These are phyloP conservation scores for Epicampocera succincta DNA, from an alignment of 2,888 invertebrate species.

Conservation along the genomic window DNA sequence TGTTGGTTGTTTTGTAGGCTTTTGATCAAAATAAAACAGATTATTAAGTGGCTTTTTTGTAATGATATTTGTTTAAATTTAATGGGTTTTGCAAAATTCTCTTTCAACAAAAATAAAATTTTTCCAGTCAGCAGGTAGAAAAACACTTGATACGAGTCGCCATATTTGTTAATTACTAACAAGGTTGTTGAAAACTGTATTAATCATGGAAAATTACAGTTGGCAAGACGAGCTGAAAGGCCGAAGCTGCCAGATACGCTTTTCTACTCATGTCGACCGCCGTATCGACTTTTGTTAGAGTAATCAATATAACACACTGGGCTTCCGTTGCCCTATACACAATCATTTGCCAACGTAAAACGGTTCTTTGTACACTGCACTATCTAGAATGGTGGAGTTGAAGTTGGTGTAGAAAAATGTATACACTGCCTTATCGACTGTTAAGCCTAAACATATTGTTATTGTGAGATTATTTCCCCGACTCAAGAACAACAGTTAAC, in stretches of 20 bases:
- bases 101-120: conserved; percentile 48
- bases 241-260: conserved; percentile 2
- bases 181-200: conserved; percentile 50
- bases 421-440: too few species aligned
- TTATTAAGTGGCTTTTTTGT: neutral
- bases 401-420: too few species aligned
- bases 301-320: neutral
- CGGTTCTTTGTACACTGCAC: neutral
- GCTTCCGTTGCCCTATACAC: too few species aligned
- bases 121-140: conserved; percentile 69
- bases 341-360: too few species aligned
- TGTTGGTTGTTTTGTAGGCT: conserved; percentile 38
- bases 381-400: neutral
- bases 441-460: too few species aligned
- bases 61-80: conserved; percentile 37
- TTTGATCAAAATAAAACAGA: conserved; percentile 24
- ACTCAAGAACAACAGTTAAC: too few species aligned
- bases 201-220: neutral
- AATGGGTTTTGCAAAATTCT: conserved; percentile 31
- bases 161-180: conserved; percentile 70
- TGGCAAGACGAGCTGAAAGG: conserved; percentile 13
- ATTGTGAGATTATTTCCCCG: too few species aligned
- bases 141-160: conserved; percentile 71
- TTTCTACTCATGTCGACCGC: neutral
- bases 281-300: neutral